Evolutionary conservation across 2,797 vertebrate species (phyloP).

Genomic region (Spondyliosoma cantharus): DNA sequence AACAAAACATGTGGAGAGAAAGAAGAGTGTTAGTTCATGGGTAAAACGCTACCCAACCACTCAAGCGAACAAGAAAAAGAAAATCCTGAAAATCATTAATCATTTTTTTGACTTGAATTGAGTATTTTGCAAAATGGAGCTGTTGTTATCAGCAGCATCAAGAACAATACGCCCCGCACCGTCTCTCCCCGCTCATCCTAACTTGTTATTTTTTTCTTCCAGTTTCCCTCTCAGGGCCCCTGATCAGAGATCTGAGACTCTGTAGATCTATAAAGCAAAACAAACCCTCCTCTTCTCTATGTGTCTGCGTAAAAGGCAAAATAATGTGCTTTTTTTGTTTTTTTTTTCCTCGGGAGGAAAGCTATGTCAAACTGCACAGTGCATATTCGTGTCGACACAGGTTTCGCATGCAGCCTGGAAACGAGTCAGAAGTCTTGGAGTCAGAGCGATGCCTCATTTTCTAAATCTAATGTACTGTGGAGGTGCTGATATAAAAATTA

Average conservation of each 20-base stretch:
- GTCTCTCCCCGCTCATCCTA: constrained; percentile 28
- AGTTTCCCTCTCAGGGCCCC: constrained; percentile 41
- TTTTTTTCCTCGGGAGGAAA: constrained; percentile 1
- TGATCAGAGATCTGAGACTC: constrained; percentile 47
- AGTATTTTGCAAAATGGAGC: constrained; percentile 36
- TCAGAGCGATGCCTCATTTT: not conserved
- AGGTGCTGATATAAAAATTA: not conserved
- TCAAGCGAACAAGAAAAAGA: constrained; percentile 2
- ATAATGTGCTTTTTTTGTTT: not conserved
- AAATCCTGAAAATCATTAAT: constrained; percentile 42
- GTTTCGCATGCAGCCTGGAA: constrained; percentile 31
- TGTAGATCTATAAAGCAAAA: constrained; percentile 46
- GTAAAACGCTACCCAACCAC: constrained; percentile 18
- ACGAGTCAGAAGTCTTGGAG: constrained; percentile 1
- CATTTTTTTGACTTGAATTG: constrained; percentile 8
- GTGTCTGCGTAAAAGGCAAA: constrained; percentile 49
- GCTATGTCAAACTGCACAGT: constrained; percentile 20
- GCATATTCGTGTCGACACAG: constrained; percentile 32
- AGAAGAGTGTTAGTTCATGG: constrained; percentile 30
- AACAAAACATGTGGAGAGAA: not conserved
- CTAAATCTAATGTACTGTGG: not conserved
- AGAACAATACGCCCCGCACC: constrained; percentile 23
- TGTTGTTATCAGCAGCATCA: constrained; percentile 41
- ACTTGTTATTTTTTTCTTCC: constrained; percentile 43
- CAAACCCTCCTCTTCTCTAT: constrained; percentile 46